Percentiles rank a stretch among this genome's conserved stretches.
These are phyloP conservation scores for Glossophaga mutica DNA, from an alignment of 2,797 vertebrate species.

Conservation along the genomic window DNA sequence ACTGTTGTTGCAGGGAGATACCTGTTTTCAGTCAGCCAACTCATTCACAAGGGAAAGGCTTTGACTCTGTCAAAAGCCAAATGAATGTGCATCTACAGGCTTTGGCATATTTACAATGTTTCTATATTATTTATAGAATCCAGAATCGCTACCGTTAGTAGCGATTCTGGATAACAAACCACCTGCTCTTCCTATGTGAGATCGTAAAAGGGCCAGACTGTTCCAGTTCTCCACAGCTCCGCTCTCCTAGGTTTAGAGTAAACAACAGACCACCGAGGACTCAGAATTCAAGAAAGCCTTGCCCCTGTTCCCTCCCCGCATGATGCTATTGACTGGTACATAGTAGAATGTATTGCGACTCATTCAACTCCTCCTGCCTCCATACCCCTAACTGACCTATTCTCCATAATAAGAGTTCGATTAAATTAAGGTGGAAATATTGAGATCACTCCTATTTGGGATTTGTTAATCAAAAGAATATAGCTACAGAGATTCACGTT, in stretches of 20 bases:
- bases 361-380: background rate
- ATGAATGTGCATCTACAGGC: background rate
- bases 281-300: background rate
- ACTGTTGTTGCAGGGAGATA: background rate
- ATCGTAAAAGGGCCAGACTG: background rate
- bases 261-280: background rate
- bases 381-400: background rate
- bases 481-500: background rate
- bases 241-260: background rate
- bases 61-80: background rate
- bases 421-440: background rate
- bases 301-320: background rate
- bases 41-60: background rate
- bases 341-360: background rate
- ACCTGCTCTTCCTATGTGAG: background rate
- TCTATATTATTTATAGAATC: background rate
- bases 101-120: background rate
- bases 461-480: background rate
- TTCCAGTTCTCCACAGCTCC: background rate
- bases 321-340: background rate
- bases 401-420: background rate
- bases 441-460: background rate
- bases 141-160: background rate
- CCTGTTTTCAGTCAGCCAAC: background rate
- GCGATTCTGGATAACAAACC: background rate